Percentiles rank a stretch among this genome's conserved stretches.
Conservation (phyloP, 2,888 invertebrate genomes). For the Escarpia spicata region DNA sequence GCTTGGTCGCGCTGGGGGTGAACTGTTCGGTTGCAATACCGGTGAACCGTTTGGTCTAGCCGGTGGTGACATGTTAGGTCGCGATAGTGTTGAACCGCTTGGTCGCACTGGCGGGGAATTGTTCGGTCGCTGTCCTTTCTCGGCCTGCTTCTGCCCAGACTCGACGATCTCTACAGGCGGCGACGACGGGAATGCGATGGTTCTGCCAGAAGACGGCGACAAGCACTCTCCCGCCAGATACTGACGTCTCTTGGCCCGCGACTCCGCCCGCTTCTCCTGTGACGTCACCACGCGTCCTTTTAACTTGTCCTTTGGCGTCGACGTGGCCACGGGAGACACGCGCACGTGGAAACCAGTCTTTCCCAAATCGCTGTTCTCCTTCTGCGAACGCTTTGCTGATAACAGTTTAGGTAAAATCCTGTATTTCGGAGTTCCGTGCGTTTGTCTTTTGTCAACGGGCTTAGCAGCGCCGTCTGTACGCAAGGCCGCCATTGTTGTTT, state of each 20-base stretch:
- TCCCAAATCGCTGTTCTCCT: not conserved
- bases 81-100: no score
- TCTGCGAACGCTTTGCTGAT: not conserved
- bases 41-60: not conserved
- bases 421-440: not conserved
- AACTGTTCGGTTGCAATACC: not conserved
- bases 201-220: not conserved
- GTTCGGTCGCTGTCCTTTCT: not conserved
- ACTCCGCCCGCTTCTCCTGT: not conserved
- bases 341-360: not conserved
- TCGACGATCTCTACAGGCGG: not conserved
- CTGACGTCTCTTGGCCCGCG: not conserved
- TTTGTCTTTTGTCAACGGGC: not conserved
- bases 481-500: not conserved
- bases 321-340: not conserved
- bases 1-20: not conserved
- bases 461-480: not conserved
- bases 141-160: not conserved
- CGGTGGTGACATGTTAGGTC: not conserved
- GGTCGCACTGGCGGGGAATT: not conserved
- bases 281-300: not conserved
- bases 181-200: not conserved
- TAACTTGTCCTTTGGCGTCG: not conserved
- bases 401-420: not conserved
- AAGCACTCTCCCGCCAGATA: constrained; percentile 10